These are phyloP conservation scores for Amblyopsis hoosieri DNA, from an alignment of 2,797 vertebrate species.

Conservation along the genomic window DNA sequence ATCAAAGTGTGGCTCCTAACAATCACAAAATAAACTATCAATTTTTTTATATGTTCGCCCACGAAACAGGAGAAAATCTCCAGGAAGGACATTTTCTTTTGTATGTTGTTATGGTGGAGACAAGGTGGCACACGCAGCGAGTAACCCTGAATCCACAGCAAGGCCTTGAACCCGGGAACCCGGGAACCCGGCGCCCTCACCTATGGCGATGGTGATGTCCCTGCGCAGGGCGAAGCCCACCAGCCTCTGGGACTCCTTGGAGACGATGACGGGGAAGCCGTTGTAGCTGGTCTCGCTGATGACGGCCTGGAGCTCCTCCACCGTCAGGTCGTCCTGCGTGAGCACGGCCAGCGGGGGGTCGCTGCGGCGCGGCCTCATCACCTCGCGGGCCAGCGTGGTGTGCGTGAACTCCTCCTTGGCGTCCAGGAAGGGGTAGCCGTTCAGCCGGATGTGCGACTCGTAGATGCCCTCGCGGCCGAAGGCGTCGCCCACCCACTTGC, in stretches of 20 bases:
- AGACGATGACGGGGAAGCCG: conserved; percentile 97
- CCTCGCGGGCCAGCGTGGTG: conserved; percentile 92
- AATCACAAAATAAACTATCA: no score
- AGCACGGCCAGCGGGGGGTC: conserved; percentile 92
- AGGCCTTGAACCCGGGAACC: background rate
- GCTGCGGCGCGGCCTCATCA: conserved; percentile 92
- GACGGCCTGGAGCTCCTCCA: conserved; percentile 91
- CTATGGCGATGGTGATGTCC: conserved; percentile 97
- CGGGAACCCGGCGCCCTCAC: conserved; percentile 24
- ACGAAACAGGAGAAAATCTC: no score
- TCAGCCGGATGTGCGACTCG: conserved; percentile 96
- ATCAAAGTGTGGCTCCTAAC: no score
- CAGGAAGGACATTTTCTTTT: no score
- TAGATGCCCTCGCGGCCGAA: conserved; percentile 98
- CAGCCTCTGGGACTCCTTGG: conserved; percentile 95
- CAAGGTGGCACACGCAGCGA: background rate
- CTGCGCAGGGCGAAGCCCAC: conserved; percentile 96
- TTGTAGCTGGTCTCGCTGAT: conserved; percentile 97
- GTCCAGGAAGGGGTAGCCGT: conserved; percentile 97
- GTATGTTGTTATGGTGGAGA: background rate
- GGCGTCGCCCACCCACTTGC: conserved; percentile 99
- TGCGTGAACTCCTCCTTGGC: conserved; percentile 99
- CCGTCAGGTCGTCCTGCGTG: conserved; percentile 96
- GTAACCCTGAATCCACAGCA: no score
- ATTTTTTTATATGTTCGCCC: no score